phyloP scores from a whole-genome alignment of 2,797 vertebrate genomes.

The Siniperca scherzeri region DNA sequence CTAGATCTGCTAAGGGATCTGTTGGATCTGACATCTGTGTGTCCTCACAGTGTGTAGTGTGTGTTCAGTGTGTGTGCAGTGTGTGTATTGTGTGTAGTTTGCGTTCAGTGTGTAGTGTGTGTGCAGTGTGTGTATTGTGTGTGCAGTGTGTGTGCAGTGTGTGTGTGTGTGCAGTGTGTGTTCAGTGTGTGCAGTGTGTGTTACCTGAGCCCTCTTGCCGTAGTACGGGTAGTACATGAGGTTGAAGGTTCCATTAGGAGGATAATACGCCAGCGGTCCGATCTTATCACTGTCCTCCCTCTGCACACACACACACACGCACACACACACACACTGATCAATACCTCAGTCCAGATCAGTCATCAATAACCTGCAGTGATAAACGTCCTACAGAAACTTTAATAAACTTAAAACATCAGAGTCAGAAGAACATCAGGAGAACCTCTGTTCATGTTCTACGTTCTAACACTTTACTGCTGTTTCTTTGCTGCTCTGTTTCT shows the following conservation, averaged over 20 bases:
- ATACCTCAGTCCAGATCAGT: not conserved
- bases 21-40: too few species aligned
- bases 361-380: not conserved
- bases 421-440: not conserved
- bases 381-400: not conserved
- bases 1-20: too few species aligned
- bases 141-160: too few species aligned
- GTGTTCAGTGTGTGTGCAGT: too few species aligned
- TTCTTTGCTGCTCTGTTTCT: not conserved
- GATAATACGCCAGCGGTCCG: constrained; percentile 85
- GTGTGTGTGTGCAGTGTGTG: too few species aligned
- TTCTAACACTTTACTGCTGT: not conserved
- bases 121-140: too few species aligned
- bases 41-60: too few species aligned
- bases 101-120: too few species aligned
- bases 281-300: constrained; percentile 78
- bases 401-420: not conserved
- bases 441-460: not conserved
- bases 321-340: constrained; percentile 14
- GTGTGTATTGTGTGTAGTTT: too few species aligned
- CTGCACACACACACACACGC: constrained; percentile 55
- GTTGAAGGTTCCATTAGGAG: constrained; percentile 88
- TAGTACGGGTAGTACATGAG: constrained; percentile 96
- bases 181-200: constrained; percentile 5
- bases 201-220: constrained; percentile 92